Percentiles rank a stretch among this genome's conserved stretches.
These are phyloP conservation scores for Pelusios castaneus DNA, from an alignment of 2,113 vertebrate genomes.

Conservation along the genomic window DNA sequence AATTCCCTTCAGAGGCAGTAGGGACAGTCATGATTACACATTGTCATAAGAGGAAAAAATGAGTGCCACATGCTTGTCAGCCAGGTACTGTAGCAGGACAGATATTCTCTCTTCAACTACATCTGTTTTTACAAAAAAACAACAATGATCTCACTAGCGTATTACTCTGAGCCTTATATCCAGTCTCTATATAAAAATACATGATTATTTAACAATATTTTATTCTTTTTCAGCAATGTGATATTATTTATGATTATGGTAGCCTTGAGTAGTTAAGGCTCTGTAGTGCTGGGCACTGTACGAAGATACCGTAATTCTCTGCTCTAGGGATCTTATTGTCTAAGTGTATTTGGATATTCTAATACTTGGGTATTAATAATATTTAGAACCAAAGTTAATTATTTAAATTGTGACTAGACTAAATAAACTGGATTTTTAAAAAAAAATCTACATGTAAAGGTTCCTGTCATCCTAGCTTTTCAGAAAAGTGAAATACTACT, in stretches of 20 bases:
- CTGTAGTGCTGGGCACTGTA: background rate
- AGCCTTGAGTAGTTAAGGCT: background rate
- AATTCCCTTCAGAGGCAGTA: no score
- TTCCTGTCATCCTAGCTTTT: background rate
- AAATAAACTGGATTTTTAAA: background rate
- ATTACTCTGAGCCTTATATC: background rate
- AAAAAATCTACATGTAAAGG: rapidly evolving
- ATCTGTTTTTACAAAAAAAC: background rate
- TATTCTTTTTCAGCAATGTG: background rate
- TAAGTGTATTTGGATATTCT: background rate
- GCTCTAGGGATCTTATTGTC: no score
- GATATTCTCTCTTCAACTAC: background rate
- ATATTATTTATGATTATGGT: background rate
- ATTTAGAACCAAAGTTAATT: background rate
- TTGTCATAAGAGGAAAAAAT: background rate
- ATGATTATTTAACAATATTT: background rate
- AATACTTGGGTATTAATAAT: background rate
- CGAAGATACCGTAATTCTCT: background rate
- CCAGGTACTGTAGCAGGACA: background rate
- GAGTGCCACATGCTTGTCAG: background rate
- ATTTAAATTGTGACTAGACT: background rate
- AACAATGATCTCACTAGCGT: background rate
- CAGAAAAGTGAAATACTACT: background rate
- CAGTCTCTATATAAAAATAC: background rate
- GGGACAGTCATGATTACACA: no score